Conservation (phyloP, 64 coral and sea anemone genomes). For the Montipora sp. region DNA sequence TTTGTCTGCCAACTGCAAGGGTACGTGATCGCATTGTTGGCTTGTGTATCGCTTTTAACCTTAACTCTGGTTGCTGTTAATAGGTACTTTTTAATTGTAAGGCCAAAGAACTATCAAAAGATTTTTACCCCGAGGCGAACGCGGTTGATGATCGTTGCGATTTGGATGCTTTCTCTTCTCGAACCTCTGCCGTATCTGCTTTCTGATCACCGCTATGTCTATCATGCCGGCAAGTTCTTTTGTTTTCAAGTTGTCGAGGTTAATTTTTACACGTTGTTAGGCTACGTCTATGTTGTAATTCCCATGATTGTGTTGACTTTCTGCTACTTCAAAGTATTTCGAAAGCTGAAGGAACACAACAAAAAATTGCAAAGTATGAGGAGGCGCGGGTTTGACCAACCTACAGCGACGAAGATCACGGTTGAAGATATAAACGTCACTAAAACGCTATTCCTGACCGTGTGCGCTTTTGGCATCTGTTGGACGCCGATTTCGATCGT, state of each 20-base stretch:
- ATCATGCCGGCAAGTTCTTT: constrained; percentile 76
- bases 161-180: constrained; percentile 51
- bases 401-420: constrained; percentile 12
- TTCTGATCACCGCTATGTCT: constrained; percentile 57
- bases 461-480: constrained; percentile 65
- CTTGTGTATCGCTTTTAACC: constrained; percentile 70
- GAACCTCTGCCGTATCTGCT: constrained; percentile 60
- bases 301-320: constrained; percentile 56
- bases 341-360: constrained; percentile 48
- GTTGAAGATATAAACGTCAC: constrained; percentile 77
- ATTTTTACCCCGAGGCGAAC: constrained; percentile 50
- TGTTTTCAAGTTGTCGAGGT: constrained; percentile 75
- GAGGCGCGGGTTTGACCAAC: constrained; percentile 5
- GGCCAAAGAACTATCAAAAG: constrained; percentile 59
- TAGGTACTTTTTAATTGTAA: constrained; percentile 69
- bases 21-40: constrained; percentile 42
- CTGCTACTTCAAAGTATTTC: constrained; percentile 66
- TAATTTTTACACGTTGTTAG: constrained; percentile 62
- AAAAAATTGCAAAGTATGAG: constrained; percentile 40
- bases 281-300: constrained; percentile 58
- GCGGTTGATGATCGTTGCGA: constrained; percentile 40
- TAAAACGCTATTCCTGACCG: constrained; percentile 62
- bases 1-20: constrained; percentile 76
- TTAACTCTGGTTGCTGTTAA: constrained; percentile 69
- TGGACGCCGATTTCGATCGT: constrained; percentile 74